These are phyloP conservation scores for Nothoprocta perdicaria DNA, from an alignment of 2,113 vertebrate species.

Conservation along the genomic window DNA sequence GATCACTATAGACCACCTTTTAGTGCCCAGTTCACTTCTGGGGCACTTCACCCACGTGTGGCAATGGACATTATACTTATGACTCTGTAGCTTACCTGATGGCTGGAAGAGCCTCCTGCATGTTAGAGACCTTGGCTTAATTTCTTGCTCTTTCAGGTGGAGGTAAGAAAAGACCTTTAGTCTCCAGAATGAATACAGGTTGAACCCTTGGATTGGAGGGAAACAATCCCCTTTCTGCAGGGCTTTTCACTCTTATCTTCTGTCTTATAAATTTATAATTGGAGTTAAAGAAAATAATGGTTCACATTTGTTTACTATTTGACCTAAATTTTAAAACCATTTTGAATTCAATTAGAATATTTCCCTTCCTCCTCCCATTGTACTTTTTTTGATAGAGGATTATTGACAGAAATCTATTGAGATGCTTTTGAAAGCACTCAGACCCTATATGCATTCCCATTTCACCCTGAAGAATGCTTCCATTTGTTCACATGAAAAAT, in stretches of 20 bases:
- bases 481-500: not conserved
- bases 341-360: not conserved
- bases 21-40: not conserved
- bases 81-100: not conserved
- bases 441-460: not conserved
- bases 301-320: not conserved
- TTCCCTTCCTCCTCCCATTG: not conserved
- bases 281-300: not conserved
- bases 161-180: not conserved
- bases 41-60: not conserved
- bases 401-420: not conserved
- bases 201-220: not conserved
- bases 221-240: not conserved
- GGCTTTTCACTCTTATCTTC: not conserved
- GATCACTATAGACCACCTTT: not conserved
- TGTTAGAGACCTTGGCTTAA: constrained; percentile 6
- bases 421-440: not conserved
- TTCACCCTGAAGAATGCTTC: not conserved
- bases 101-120: constrained; percentile 12
- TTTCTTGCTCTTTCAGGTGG: not conserved
- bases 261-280: not conserved
- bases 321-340: not conserved
- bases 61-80: not conserved
- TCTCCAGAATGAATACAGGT: constrained; percentile 3
- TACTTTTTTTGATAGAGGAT: not conserved